These are phyloP conservation scores for Phaethornis superciliosus DNA, from an alignment of 2,113 vertebrate genomes.

Conservation along the genomic window DNA sequence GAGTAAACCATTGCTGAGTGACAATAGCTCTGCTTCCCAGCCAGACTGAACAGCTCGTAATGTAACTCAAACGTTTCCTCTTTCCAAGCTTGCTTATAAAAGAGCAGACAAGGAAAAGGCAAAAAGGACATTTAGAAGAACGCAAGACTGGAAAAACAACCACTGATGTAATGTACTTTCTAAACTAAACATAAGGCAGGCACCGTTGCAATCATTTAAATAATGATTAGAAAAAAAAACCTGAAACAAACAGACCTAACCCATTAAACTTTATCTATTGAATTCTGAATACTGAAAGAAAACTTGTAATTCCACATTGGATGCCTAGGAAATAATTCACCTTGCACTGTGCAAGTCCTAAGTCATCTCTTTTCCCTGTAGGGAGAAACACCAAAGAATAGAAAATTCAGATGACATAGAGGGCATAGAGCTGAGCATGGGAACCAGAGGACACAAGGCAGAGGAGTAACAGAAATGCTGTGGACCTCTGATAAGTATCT, in stretches of 20 bases:
- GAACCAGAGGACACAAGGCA: neutral
- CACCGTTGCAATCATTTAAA: neutral
- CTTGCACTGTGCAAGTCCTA: neutral
- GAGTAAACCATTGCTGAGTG: constrained; percentile 58
- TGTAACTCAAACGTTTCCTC: constrained; percentile 54
- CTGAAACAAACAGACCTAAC: neutral
- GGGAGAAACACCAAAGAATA: neutral
- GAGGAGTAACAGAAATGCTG: neutral
- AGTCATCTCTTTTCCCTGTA: neutral
- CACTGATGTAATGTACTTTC: constrained; percentile 53
- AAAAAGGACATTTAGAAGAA: constrained; percentile 51
- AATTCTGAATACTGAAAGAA: constrained; percentile 11
- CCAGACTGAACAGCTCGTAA: constrained; percentile 46
- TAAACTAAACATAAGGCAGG: constrained; percentile 35
- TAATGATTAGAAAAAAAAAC: constrained; percentile 5
- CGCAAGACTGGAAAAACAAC: constrained; percentile 34
- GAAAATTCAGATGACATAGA: neutral
- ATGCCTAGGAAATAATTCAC: neutral
- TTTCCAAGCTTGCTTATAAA: constrained; percentile 57
- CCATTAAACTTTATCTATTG: neutral
- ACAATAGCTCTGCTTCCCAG: constrained; percentile 63
- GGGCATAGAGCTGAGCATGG: neutral
- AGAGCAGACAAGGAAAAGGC: constrained; percentile 49
- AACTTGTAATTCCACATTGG: neutral
- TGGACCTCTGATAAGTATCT: neutral